phyloP scores from a whole-genome alignment of 2,113 vertebrate species.

The Diglossa brunneiventris region DNA sequence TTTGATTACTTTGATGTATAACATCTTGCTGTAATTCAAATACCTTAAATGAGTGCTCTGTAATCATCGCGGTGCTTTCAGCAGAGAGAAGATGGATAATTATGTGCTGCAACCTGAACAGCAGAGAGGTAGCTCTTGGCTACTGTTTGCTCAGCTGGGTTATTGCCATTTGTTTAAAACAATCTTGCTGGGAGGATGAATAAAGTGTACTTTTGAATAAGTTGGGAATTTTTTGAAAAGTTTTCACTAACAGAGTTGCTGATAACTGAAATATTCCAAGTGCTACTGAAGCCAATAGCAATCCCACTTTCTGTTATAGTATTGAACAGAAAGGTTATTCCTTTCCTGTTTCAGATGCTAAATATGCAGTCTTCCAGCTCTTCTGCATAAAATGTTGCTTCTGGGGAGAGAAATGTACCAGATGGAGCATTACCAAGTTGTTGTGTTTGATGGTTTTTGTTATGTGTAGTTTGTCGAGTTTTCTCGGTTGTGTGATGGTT shows the following conservation, averaged over 20 bases:
- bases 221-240: not conserved
- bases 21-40: slow-evolving; percentile 3
- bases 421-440: not conserved
- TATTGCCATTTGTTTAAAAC: not conserved
- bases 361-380: not conserved
- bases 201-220: not conserved
- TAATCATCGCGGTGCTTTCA: not conserved
- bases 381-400: not conserved
- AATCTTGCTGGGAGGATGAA: not conserved
- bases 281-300: not conserved
- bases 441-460: not conserved
- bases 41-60: not conserved
- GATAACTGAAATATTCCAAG: not conserved
- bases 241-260: not conserved
- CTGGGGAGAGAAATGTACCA: not conserved
- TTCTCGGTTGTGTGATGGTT: not conserved
- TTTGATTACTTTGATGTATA: slow-evolving; percentile 33
- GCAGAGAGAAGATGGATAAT: not conserved
- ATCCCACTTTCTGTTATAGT: not conserved
- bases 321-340: not conserved
- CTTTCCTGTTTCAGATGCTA: not conserved
- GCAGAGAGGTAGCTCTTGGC: not conserved
- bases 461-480: not conserved
- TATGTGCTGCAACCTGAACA: not conserved
- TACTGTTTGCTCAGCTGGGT: not conserved